phyloP scores from a whole-genome alignment of 1,140 invertebrate species.

The Platyscapa corneri region DNA sequence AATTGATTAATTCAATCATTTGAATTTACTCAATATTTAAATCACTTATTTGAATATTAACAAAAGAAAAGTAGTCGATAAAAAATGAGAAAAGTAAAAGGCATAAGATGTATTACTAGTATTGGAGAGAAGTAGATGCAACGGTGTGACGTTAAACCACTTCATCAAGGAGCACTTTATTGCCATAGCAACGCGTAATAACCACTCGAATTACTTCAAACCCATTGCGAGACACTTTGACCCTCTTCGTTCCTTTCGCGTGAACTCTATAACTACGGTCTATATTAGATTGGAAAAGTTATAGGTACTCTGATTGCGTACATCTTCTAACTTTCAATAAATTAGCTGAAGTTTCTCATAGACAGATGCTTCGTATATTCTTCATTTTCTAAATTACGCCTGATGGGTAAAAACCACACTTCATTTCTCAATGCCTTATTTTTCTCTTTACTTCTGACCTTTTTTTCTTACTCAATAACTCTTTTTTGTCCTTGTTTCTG shows the following conservation, averaged over 20 bases:
- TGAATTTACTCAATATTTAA: too few species aligned
- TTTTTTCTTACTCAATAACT: too few species aligned
- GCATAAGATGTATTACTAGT: neutral
- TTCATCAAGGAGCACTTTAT: conserved; percentile 74
- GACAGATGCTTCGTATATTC: neutral
- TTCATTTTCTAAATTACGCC: conserved; percentile 25
- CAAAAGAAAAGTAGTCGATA: conserved; percentile 31
- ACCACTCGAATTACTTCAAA: conserved; percentile 63
- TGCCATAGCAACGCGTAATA: conserved; percentile 72
- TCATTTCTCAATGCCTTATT: neutral
- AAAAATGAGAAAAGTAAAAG: neutral
- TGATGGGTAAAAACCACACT: conserved; percentile 21
- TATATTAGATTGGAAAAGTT: conserved; percentile 34
- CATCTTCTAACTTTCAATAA: conserved; percentile 39
- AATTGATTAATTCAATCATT: too few species aligned
- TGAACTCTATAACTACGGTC: neutral
- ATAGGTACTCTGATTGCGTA: neutral
- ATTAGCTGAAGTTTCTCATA: neutral
- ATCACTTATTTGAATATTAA: too few species aligned
- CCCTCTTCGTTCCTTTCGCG: neutral
- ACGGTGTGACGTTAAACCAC: conserved; percentile 53
- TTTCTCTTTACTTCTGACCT: too few species aligned
- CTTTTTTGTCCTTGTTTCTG: too few species aligned
- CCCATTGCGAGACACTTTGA: neutral
- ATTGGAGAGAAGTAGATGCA: conserved; percentile 33